These are phyloP conservation scores for Zaprionus lineosus DNA, from an alignment of 2,888 invertebrate species.

Conservation along the genomic window DNA sequence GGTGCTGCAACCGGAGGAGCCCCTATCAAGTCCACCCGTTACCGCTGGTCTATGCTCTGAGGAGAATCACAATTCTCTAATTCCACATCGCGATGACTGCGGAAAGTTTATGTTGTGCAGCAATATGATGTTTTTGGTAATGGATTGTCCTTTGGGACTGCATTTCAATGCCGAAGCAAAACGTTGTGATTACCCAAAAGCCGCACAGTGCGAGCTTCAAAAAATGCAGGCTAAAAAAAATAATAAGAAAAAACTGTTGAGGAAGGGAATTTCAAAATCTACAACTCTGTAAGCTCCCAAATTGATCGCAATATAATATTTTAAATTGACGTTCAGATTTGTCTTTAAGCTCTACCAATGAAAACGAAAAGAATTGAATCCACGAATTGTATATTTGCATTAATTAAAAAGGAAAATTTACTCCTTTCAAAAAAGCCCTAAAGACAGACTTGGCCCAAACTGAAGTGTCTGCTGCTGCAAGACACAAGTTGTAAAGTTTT, in stretches of 20 bases:
- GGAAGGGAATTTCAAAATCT: slow-evolving; percentile 15
- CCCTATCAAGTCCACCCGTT: slow-evolving; percentile 26
- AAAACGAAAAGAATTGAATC: too few species aligned
- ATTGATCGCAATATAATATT: not conserved
- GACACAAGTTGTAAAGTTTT: too few species aligned
- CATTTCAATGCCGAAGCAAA: slow-evolving; percentile 58
- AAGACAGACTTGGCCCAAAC: too few species aligned
- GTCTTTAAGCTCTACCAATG: too few species aligned
- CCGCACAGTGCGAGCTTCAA: slow-evolving; percentile 53
- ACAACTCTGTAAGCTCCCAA: slow-evolving; percentile 24
- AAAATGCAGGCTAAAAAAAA: slow-evolving; percentile 26
- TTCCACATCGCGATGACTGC: slow-evolving; percentile 62
- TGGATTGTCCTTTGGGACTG: slow-evolving; percentile 69
- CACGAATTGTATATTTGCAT: too few species aligned
- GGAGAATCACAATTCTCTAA: slow-evolving; percentile 47
- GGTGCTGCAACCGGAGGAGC: not conserved
- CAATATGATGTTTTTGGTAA: slow-evolving; percentile 51
- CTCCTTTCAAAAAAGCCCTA: too few species aligned
- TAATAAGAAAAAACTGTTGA: slow-evolving; percentile 9
- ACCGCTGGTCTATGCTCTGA: slow-evolving; percentile 50
- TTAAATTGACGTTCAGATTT: too few species aligned
- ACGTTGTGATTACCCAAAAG: slow-evolving; percentile 70
- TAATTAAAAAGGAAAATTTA: too few species aligned
- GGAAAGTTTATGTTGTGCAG: slow-evolving; percentile 66
- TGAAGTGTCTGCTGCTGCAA: too few species aligned